A percentile compares a stretch with the other conserved stretches of the same genome.
These are phyloP conservation scores for Callipepla squamata DNA, from an alignment of 2,113 vertebrate genomes.

Conservation along the genomic window DNA sequence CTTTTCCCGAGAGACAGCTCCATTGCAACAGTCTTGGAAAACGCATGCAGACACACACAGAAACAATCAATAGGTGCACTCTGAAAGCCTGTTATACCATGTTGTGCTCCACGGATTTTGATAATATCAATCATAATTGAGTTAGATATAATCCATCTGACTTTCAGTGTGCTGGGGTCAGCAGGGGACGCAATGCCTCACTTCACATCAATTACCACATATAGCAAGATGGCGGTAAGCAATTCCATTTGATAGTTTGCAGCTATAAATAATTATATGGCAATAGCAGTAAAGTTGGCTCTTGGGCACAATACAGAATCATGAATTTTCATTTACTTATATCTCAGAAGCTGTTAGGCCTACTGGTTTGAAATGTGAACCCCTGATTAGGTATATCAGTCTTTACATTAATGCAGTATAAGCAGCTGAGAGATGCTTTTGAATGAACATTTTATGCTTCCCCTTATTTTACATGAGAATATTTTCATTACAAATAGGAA, in stretches of 20 bases:
- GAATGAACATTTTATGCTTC: not conserved
- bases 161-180: conserved; percentile 85
- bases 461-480: conserved; percentile 5
- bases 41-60: not conserved
- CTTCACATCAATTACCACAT: conserved; percentile 94
- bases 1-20: conserved; percentile 27
- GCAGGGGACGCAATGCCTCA: conserved; percentile 80
- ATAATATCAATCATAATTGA: conserved; percentile 98
- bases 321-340: conserved; percentile 79
- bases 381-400: conserved; percentile 48
- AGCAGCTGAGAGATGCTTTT: not conserved
- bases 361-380: conserved; percentile 44
- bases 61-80: conserved; percentile 88
- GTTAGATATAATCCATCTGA: conserved; percentile 93
- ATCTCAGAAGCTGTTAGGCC: conserved; percentile 65
- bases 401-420: not conserved
- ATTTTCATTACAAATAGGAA: not conserved
- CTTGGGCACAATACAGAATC: conserved; percentile 75
- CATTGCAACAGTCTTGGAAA: conserved; percentile 6
- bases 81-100: conserved; percentile 80
- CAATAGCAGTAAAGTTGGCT: conserved; percentile 75
- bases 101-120: conserved; percentile 84
- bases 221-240: conserved; percentile 84
- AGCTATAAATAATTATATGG: conserved; percentile 88
- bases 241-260: conserved; percentile 81